Percentiles rank a stretch among this genome's conserved stretches.
phyloP scores from a whole-genome alignment of 2,113 vertebrate species.

The Marmota monax region DNA sequence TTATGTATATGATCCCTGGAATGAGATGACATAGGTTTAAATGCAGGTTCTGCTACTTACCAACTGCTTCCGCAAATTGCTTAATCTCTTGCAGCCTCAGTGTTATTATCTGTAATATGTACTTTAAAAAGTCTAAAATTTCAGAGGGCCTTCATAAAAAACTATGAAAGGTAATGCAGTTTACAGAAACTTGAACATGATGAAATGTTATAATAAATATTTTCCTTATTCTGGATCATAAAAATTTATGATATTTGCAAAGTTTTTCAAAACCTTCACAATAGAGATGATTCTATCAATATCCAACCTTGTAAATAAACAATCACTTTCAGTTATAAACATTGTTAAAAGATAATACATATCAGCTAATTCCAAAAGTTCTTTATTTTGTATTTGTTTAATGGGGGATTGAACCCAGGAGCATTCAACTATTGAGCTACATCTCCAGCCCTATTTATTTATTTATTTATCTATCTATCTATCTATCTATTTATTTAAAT shows the following conservation, averaged over 20 bases:
- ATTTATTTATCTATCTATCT: too few relatives aligned
- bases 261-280: neutral
- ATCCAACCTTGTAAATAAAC: neutral
- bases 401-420: neutral
- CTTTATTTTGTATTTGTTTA: neutral
- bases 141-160: neutral
- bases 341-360: neutral
- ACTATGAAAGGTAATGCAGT: neutral
- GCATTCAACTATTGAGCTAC: neutral
- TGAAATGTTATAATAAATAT: slow-evolving; percentile 25
- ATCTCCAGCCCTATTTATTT: neutral
- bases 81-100: neutral
- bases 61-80: neutral
- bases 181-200: neutral
- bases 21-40: neutral
- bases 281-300: slow-evolving; percentile 11
- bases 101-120: neutral
- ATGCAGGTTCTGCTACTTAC: neutral
- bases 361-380: neutral
- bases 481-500: neutral
- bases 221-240: neutral
- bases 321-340: neutral
- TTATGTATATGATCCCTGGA: neutral
- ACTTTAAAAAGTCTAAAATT: neutral
- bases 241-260: slow-evolving; percentile 17